Evolutionary conservation across 2,113 vertebrate species (phyloP).

Genomic region (Onychorhynchus coronatus): DNA sequence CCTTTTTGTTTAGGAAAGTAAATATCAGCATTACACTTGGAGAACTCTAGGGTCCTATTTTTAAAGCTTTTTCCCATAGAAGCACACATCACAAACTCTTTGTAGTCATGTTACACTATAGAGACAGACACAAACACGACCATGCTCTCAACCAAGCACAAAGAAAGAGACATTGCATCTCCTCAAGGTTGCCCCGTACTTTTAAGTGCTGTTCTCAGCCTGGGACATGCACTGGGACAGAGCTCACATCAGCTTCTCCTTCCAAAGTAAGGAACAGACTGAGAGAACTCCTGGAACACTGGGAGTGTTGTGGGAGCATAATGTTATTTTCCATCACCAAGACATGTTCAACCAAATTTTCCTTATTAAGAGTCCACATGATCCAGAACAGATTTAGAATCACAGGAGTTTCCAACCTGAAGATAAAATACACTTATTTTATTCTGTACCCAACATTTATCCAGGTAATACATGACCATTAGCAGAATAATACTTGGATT

Average conservation of each 20-base stretch:
- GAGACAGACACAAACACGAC: neutral
- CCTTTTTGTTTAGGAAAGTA: neutral
- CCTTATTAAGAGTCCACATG: neutral
- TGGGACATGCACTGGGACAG: neutral
- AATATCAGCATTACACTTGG: neutral
- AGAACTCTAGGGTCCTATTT: neutral
- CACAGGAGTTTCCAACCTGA: neutral
- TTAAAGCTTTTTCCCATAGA: neutral
- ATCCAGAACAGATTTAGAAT: neutral
- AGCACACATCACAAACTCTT: neutral
- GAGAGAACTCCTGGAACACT: neutral
- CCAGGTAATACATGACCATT: neutral
- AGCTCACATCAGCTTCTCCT: neutral
- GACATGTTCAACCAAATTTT: neutral
- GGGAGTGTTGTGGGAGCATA: neutral
- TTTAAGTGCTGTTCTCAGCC: neutral
- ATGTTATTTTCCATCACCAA: neutral
- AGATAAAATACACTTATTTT: neutral
- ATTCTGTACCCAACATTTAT: neutral
- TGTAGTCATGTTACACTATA: neutral
- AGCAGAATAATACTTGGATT: neutral
- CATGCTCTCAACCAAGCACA: neutral
- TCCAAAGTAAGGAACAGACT: neutral
- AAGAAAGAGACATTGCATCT: neutral
- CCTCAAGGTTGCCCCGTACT: fast-evolving